Evolutionary conservation across 1,140 invertebrate genomes (phyloP).

Genomic region (Lordiphosa stackelbergi): DNA sequence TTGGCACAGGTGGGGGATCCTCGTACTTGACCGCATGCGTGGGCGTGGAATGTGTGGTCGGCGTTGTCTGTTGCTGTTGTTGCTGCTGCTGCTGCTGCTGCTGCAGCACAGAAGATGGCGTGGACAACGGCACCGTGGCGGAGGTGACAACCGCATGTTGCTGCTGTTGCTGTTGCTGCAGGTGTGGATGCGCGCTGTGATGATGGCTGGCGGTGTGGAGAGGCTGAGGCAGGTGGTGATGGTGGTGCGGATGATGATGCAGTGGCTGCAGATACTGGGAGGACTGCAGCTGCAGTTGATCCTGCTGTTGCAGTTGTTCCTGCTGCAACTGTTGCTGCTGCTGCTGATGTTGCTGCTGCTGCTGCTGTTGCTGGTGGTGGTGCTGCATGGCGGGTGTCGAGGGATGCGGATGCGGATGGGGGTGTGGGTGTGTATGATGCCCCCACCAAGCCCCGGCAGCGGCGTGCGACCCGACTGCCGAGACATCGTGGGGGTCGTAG

Average conservation of each 20-base stretch:
- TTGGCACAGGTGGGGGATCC: constrained; percentile 72
- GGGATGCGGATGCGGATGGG: constrained; percentile 51
- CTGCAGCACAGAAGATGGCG: constrained; percentile 55
- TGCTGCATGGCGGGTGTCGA: constrained; percentile 53
- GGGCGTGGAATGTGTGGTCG: constrained; percentile 77
- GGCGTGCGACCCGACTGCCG: constrained; percentile 78
- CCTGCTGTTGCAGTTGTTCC: constrained; percentile 48
- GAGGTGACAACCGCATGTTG: constrained; percentile 60
- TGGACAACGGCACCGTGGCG: constrained; percentile 45
- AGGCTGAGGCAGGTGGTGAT: constrained; percentile 65
- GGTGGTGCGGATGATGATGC: constrained; percentile 65
- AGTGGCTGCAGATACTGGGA: constrained; percentile 54
- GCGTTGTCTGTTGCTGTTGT: constrained; percentile 53
- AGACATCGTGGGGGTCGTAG: constrained; percentile 78
- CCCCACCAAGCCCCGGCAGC: constrained; percentile 78
- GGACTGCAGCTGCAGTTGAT: constrained; percentile 42
- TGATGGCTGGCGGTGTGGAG: constrained; percentile 44
- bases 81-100: constrained; percentile 52
- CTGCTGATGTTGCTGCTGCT: constrained; percentile 40
- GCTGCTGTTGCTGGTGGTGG: constrained; percentile 55
- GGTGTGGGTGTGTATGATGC: constrained; percentile 71
- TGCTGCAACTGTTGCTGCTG: constrained; percentile 45
- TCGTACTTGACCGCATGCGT: constrained; percentile 76
- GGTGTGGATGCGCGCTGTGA: constrained; percentile 51
- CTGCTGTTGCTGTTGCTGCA: constrained; percentile 50